Evolutionary conservation across 2,113 vertebrate species (phyloP), one percentile per base, ranked within the genome.

Genomic region (Capricornis sumatraensis): DNA sequence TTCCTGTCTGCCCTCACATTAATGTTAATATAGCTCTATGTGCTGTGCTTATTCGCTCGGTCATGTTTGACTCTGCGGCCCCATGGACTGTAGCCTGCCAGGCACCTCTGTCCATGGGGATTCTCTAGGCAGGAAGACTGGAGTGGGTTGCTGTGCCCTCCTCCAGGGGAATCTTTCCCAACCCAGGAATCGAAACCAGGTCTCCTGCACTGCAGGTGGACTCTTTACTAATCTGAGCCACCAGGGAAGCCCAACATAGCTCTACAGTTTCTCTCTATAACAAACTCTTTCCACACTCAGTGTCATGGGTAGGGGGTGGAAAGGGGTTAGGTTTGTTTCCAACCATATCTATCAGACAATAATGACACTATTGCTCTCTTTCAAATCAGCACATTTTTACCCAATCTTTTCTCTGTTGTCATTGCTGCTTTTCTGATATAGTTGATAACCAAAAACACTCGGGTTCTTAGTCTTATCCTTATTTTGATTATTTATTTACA

Each of bases 401-500:
- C 53, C 64, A 50, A 7, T 85, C 78, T 94, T 92, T 97, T 93
- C 40, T 86, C 89, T 53, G 21, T 92, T 92, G 23, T 50, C 36
- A 36, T 19, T 93, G 14, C 23, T 93, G 53, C 33, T 96, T 97
- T 96, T 89, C 79, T 91, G 33, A 95, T 62, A 62, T 15, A 88
- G 67, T 57, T 74, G 60, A 94, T 83, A 36, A 78, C 82, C 82
- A 43, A 96, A 96, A 97, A 86, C 30, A 87, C 28, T 83, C 36
- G 78, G 33, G 45, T 19, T 88, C 17, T 94, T 87, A 52, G 10
- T 50, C 33, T 45, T 55, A 62, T 58, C 53, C 19, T n/a, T 94
- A 40, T 76, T 50, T 78, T 91, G 82, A 64, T 87, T 87, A 85
- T 88, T 91, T 96, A 36, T 81, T 97, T 94, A 76, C 11, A 90